phyloP scores from a whole-genome alignment of 1,140 invertebrate genomes.

The Patella vulgata region DNA sequence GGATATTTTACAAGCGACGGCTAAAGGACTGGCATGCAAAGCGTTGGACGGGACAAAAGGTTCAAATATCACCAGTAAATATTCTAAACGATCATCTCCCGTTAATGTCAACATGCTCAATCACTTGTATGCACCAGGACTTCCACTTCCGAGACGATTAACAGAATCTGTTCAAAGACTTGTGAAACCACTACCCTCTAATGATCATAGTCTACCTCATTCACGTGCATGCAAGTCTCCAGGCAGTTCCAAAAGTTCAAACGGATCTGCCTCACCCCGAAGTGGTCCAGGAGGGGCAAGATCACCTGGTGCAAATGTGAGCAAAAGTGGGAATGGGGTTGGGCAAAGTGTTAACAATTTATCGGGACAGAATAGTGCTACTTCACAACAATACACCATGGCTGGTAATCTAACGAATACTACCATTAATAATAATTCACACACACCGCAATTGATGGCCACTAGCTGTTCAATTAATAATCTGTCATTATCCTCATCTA shows the following conservation, averaged over 20 bases:
- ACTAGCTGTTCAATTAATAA: no score
- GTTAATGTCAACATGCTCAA: constrained; percentile 45
- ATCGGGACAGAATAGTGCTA: no score
- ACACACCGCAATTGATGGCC: no score
- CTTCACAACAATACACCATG: no score
- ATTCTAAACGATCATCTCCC: constrained; percentile 40
- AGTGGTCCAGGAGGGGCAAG: constrained; percentile 24
- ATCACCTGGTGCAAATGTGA: constrained; percentile 28
- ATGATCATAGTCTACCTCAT: constrained; percentile 26
- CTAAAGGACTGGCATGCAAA: not conserved
- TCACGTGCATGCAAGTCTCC: constrained; percentile 39
- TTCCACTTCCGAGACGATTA: constrained; percentile 38
- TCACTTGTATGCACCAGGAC: constrained; percentile 42
- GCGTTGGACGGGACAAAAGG: constrained; percentile 26
- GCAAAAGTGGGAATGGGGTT: not conserved
- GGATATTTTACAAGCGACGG: constrained; percentile 1
- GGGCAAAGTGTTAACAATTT: no score
- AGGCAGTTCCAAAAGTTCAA: constrained; percentile 23
- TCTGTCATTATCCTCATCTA: no score
- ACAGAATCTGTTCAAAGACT: constrained; percentile 45
- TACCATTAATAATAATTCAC: no score
- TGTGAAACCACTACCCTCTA: constrained; percentile 39
- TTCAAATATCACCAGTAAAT: constrained; percentile 45
- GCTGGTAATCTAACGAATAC: no score
- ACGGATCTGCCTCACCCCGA: constrained; percentile 24